Conservation (phyloP, 2,888 invertebrate species). For the Sipha maydis region DNA sequence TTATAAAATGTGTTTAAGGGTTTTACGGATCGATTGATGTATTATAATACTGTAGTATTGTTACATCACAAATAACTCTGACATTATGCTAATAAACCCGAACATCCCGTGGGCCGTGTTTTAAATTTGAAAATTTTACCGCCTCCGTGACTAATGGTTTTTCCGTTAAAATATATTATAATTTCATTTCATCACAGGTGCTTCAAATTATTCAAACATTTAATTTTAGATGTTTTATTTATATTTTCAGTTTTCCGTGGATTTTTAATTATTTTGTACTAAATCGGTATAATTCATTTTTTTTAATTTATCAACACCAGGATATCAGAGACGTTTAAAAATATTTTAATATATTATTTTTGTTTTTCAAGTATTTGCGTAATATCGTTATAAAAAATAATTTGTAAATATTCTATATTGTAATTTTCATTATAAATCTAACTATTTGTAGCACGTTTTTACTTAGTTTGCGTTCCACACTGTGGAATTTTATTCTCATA, state of each 20-base stretch:
- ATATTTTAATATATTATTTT: not conserved
- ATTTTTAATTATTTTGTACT: not conserved
- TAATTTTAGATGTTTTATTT: not conserved
- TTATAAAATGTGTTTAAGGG: too few species aligned
- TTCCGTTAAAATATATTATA: not conserved
- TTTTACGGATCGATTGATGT: too few species aligned
- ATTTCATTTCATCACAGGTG: not conserved
- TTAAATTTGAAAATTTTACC: not conserved
- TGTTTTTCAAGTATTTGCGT: not conserved
- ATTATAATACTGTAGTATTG: too few species aligned
- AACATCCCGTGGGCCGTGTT: not conserved
- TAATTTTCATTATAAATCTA: not conserved
- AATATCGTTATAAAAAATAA: not conserved
- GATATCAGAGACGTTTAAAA: not conserved
- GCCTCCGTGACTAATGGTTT: not conserved
- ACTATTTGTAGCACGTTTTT: not conserved
- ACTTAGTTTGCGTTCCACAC: not conserved
- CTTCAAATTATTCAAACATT: not conserved
- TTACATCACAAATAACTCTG: too few species aligned
- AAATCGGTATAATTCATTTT: not conserved
- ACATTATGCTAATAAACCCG: too few species aligned
- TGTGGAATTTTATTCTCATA: not conserved
- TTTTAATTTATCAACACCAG: not conserved
- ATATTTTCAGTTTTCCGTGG: not conserved
- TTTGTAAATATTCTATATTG: not conserved